phyloP scores from a whole-genome alignment of 2,113 vertebrate genomes.

The Ibidorhyncha struthersii region DNA sequence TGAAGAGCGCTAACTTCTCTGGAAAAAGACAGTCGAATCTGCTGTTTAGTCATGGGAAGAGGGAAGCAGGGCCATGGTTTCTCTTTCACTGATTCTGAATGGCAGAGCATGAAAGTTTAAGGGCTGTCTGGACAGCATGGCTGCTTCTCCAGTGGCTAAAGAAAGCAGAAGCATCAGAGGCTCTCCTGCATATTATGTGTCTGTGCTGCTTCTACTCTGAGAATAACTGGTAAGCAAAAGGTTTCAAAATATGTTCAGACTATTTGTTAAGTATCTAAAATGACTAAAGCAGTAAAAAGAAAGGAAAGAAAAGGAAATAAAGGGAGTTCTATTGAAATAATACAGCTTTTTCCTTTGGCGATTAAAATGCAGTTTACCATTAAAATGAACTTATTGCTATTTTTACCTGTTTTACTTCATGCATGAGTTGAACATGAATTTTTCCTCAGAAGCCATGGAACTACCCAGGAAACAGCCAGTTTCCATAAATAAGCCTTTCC shows the following conservation, averaged over 20 bases:
- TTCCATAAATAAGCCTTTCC: background rate
- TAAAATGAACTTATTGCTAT: background rate
- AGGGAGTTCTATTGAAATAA: background rate
- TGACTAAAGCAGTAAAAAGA: background rate
- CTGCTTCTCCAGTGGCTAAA: background rate
- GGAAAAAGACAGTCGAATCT: background rate
- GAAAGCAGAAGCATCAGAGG: background rate
- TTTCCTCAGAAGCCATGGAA: background rate
- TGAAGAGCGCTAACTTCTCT: background rate
- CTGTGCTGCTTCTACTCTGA: background rate
- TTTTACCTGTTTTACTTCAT: background rate
- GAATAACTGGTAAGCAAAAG: background rate
- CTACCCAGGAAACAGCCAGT: background rate
- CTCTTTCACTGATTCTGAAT: background rate
- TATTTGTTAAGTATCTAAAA: background rate
- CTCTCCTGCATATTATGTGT: background rate
- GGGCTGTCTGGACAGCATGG: background rate
- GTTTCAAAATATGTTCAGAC: background rate
- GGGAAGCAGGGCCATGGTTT: background rate
- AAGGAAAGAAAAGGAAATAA: background rate
- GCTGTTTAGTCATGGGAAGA: background rate
- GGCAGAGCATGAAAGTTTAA: background rate
- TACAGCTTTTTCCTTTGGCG: background rate
- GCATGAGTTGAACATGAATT: background rate
- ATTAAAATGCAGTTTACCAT: background rate